Conservation (phyloP, 2,113 vertebrate genomes). For the Piaya cayana region DNA sequence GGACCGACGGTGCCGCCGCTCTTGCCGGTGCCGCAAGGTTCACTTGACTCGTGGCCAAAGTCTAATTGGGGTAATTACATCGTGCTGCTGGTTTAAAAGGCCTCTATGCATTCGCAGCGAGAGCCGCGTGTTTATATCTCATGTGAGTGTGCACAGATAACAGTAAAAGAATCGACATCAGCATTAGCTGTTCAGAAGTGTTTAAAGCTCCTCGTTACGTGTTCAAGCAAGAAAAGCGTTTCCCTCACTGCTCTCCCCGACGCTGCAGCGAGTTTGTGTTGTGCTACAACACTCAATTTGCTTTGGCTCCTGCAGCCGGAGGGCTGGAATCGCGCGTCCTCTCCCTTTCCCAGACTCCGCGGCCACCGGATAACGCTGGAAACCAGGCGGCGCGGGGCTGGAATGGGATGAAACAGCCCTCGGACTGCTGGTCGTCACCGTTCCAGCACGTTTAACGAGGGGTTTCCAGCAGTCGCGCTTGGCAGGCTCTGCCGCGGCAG, state of each 20-base stretch:
- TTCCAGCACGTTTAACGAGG: background rate
- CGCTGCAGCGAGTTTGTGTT: rapidly evolving
- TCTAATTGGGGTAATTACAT: background rate
- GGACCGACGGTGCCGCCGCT: rapidly evolving
- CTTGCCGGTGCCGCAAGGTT: background rate
- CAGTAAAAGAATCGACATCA: no score
- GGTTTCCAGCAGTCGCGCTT: background rate
- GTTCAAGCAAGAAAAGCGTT: rapidly evolving
- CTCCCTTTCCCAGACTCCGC: background rate
- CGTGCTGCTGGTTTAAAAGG: background rate
- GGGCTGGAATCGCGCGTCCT: background rate
- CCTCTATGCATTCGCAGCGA: rapidly evolving
- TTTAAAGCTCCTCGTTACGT: background rate
- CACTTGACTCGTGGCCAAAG: background rate
- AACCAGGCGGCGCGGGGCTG: background rate
- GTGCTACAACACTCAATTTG: background rate
- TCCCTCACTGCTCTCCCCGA: background rate
- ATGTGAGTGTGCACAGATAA: rapidly evolving
- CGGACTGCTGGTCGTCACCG: background rate
- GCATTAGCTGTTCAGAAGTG: background rate
- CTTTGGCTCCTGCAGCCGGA: background rate
- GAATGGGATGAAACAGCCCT: background rate
- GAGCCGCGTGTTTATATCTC: rapidly evolving
- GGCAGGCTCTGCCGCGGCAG: background rate
- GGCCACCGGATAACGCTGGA: background rate